phyloP scores from a whole-genome alignment of 1,140 invertebrate species.

The Halotydeus destructor region DNA sequence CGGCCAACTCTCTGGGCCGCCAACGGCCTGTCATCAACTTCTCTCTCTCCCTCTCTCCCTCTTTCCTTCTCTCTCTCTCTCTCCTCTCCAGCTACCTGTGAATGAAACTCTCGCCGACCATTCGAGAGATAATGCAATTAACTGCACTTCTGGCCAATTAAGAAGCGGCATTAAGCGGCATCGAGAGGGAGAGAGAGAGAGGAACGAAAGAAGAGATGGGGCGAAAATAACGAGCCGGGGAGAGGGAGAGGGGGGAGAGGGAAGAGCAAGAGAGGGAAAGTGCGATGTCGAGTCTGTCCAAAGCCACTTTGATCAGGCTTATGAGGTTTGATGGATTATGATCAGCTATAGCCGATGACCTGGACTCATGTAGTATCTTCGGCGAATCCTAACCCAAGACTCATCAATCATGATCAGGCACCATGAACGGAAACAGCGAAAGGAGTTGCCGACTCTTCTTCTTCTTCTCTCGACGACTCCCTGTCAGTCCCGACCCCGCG shows the following conservation, averaged over 20 bases:
- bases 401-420: not conserved
- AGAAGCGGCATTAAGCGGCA: too few relatives aligned
- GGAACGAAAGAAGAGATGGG: not conserved
- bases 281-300: not conserved
- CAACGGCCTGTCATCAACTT: too few relatives aligned
- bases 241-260: not conserved
- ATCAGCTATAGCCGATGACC: not conserved
- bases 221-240: not conserved
- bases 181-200: not conserved
- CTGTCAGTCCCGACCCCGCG: too few relatives aligned
- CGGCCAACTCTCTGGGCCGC: not conserved
- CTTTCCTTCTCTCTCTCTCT: not conserved
- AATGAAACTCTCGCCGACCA: too few relatives aligned
- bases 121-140: too few relatives aligned
- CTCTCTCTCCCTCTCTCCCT: not conserved
- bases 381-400: not conserved
- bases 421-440: slow-evolving; percentile 1
- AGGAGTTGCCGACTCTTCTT: not conserved
- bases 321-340: slow-evolving; percentile 1
- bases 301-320: slow-evolving; percentile 1
- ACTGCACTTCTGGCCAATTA: too few relatives aligned
- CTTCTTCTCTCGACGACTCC: too few relatives aligned
- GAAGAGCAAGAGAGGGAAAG: not conserved
- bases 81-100: too few relatives aligned
- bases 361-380: too few relatives aligned